phyloP scores from a whole-genome alignment of 53 echinoderm and acorn worm species.

The Mesocentrotus franciscanus region DNA sequence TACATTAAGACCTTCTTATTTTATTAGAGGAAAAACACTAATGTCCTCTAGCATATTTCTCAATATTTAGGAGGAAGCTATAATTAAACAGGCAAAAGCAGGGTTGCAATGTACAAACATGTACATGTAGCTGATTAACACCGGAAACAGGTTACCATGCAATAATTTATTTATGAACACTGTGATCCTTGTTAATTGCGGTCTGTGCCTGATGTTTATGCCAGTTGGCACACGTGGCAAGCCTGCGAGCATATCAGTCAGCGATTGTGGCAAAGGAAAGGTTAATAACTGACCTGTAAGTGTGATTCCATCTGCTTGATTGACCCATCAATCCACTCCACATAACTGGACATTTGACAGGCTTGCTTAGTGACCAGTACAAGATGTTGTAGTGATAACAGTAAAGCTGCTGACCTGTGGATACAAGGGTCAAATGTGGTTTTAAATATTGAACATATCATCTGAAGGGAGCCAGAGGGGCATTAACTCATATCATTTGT shows the following conservation, averaged over 20 bases:
- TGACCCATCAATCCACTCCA: conserved; percentile 93
- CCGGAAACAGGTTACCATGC: too few relatives aligned
- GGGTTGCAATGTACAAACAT: too few relatives aligned
- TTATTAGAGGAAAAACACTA: not conserved
- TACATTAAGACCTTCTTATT: not conserved
- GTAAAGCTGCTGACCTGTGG: conserved; percentile 84
- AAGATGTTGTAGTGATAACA: conserved; percentile 87
- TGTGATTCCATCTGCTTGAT: conserved; percentile 92
- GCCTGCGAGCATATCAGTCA: too few relatives aligned
- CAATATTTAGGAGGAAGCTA: too few relatives aligned
- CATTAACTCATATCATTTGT: too few relatives aligned
- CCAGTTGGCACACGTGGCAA: too few relatives aligned
- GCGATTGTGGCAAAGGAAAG: not conserved
- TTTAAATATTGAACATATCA: not conserved
- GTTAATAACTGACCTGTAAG: conserved; percentile 63
- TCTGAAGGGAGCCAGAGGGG: too few relatives aligned
- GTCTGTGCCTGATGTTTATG: too few relatives aligned
- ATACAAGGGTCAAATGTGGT: not conserved
- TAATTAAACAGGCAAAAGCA: too few relatives aligned
- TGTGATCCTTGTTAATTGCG: too few relatives aligned
- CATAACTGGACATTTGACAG: conserved; percentile 81
- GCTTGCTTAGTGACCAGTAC: conserved; percentile 93
- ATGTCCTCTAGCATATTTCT: not conserved
- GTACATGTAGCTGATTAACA: too few relatives aligned
- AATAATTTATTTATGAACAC: too few relatives aligned